A percentile compares a stretch with the other conserved stretches of the same genome.
These are phyloP conservation scores for Diaphora mendica DNA, from an alignment of 2,888 invertebrate genomes.

Conservation along the genomic window DNA sequence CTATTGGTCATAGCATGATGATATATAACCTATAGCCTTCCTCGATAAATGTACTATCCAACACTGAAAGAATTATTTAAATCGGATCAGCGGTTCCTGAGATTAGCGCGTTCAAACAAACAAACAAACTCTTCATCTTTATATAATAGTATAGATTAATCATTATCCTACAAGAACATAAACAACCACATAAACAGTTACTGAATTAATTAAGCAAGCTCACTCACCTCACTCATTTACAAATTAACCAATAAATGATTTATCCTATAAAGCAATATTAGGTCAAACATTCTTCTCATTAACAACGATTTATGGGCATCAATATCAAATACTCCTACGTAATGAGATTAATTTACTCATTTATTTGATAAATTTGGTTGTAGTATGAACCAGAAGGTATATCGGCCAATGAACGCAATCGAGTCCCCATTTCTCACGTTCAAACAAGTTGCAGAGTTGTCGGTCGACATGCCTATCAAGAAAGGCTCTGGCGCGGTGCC, in stretches of 20 bases:
- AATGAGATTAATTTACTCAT: slow-evolving; percentile 51
- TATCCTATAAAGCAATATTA: slow-evolving; percentile 17
- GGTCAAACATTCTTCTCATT: slow-evolving; percentile 21
- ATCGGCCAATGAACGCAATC: slow-evolving; percentile 69
- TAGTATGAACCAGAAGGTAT: slow-evolving; percentile 64
- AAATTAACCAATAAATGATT: neutral
- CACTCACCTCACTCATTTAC: slow-evolving; percentile 15
- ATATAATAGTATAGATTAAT: too few relatives aligned
- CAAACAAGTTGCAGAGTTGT: slow-evolving; percentile 77
- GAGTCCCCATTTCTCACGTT: slow-evolving; percentile 80
- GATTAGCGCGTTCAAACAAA: too few relatives aligned
- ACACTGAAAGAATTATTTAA: too few relatives aligned
- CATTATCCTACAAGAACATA: slow-evolving; percentile 4
- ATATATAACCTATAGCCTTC: too few relatives aligned
- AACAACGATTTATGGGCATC: slow-evolving; percentile 32
- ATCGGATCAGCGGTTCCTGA: too few relatives aligned
- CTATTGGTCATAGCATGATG: too few relatives aligned
- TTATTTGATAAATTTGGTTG: slow-evolving; percentile 57
- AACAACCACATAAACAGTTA: slow-evolving; percentile 11
- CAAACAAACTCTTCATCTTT: too few relatives aligned
- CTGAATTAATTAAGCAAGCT: slow-evolving; percentile 11
- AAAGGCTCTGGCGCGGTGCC: slow-evolving; percentile 78
- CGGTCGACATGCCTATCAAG: slow-evolving; percentile 77
- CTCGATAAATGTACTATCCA: too few relatives aligned
- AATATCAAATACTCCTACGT: slow-evolving; percentile 41